Conservation (phyloP, 2,113 vertebrate species). For the Mirza zaza region DNA sequence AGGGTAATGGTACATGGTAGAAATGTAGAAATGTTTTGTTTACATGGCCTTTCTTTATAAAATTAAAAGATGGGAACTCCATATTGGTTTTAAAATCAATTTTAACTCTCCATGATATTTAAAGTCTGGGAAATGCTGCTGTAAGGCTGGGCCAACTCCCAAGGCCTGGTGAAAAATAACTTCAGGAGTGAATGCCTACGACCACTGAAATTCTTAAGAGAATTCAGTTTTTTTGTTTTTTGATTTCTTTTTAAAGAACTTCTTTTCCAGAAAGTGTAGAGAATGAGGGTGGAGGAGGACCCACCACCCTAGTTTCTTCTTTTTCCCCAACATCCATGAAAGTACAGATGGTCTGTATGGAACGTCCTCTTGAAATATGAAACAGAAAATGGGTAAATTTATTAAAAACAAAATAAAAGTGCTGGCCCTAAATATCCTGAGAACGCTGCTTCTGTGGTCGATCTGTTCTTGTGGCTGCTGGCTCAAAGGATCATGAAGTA, state of each 20-base stretch:
- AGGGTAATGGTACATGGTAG: neutral
- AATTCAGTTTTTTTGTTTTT: neutral
- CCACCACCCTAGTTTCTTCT: neutral
- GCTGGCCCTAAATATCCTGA: neutral
- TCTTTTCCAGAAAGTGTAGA: neutral
- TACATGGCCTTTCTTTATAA: neutral
- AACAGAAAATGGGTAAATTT: neutral
- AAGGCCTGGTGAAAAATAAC: neutral
- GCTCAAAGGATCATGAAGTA: neutral
- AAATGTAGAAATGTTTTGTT: neutral
- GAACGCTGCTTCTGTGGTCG: neutral
- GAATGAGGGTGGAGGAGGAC: neutral
- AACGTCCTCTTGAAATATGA: neutral
- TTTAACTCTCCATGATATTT: neutral
- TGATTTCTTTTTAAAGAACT: neutral
- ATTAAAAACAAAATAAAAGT: neutral
- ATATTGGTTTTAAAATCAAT: constrained; percentile 7
- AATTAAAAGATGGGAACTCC: constrained; percentile 15
- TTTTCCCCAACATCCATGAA: neutral
- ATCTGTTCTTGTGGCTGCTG: neutral
- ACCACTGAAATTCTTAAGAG: neutral
- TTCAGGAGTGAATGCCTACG: neutral
- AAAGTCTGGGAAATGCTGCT: neutral
- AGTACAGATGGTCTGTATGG: neutral
- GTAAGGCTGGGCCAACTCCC: neutral